A percentile compares a stretch with the other conserved stretches of the same genome.
phyloP scores from a whole-genome alignment of 2,888 invertebrate species.

The Tanypteryx hageni region DNA sequence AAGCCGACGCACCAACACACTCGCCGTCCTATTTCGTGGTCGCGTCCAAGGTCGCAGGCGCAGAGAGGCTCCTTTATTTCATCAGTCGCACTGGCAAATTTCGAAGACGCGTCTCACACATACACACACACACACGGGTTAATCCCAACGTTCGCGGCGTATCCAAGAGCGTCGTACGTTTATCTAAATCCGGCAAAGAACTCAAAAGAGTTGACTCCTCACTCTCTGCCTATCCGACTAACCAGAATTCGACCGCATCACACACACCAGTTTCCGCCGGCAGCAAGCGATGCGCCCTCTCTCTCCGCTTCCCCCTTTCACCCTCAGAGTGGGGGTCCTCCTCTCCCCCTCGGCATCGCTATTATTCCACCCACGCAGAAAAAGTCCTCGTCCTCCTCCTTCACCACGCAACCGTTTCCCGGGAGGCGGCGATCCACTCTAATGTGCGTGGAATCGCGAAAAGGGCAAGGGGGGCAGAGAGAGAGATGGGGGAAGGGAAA shows the following conservation, averaged over 20 bases:
- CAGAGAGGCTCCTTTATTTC: background rate
- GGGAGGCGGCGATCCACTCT: conserved; percentile 12
- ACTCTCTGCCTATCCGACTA: conserved; percentile 65
- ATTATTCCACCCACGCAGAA: conserved; percentile 53
- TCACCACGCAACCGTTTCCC: conserved; percentile 58
- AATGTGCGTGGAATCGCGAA: background rate
- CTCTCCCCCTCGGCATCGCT: conserved; percentile 65
- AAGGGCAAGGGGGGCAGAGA: background rate
- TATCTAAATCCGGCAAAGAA: background rate
- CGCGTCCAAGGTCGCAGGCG: conserved; percentile 31
- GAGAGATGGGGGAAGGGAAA: conserved; percentile 64
- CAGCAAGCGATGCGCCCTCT: conserved; percentile 41
- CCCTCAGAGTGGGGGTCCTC: conserved; percentile 66
- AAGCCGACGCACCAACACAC: conserved; percentile 6
- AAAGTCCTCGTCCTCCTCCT: conserved; percentile 58
- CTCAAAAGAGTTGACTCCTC: conserved; percentile 57
- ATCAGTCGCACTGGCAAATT: background rate
- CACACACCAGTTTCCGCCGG: background rate
- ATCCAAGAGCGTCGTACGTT: background rate
- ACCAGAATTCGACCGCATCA: conserved; percentile 33
- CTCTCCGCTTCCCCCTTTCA: conserved; percentile 66
- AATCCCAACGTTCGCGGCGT: background rate
- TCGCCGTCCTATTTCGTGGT: background rate
- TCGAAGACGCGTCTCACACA: background rate
- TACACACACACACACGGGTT: too few relatives aligned